Evolutionary conservation across 2,113 vertebrate genomes (phyloP).

Genomic region (Girardinichthys multiradiatus): DNA sequence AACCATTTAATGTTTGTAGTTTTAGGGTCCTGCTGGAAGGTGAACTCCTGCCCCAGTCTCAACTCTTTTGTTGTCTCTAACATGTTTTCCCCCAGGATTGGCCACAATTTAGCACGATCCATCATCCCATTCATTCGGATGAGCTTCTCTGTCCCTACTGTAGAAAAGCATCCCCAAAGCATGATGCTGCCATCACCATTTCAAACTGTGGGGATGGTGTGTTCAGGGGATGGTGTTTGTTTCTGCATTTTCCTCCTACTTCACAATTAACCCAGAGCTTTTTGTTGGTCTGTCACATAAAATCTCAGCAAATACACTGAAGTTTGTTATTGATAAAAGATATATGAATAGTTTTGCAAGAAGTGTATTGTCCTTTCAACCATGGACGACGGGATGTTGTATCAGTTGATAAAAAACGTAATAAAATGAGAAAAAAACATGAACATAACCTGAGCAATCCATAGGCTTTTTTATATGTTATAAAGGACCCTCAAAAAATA

Average conservation of each 20-base stretch:
- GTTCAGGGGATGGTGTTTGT: neutral
- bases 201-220: neutral
- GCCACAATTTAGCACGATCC: no score
- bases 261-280: no score
- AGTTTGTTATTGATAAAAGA: no score
- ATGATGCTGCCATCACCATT: neutral
- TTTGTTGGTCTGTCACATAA: no score
- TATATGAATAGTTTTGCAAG: no score
- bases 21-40: no score
- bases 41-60: no score
- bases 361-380: neutral
- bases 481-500: neutral
- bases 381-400: neutral
- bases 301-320: no score
- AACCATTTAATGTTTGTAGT: no score
- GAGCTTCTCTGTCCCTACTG: no score
- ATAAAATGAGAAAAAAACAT: neutral
- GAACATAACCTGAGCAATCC: neutral
- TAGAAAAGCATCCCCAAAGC: neutral
- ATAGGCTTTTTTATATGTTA: neutral
- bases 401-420: neutral
- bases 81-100: neutral
- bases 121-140: no score
- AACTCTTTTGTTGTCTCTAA: no score
- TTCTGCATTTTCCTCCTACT: neutral